These are phyloP conservation scores for Pseudorectes ferrugineus DNA, from an alignment of 2,113 vertebrate genomes.

Conservation along the genomic window DNA sequence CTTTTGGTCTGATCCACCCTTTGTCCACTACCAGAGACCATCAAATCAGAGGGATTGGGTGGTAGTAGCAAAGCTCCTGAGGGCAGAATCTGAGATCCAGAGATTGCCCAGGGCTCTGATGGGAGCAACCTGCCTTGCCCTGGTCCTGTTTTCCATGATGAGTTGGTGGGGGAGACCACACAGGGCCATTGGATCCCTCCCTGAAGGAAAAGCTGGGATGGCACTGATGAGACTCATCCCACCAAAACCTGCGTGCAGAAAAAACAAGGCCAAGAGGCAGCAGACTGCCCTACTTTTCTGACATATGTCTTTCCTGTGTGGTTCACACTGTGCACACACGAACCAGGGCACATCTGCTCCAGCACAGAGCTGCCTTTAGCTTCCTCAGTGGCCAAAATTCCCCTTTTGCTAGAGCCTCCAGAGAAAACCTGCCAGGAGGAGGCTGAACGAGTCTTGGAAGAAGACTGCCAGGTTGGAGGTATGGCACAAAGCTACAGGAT, in stretches of 20 bases:
- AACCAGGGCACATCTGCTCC: background rate
- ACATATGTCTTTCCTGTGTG: background rate
- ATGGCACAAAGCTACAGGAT: fast-evolving
- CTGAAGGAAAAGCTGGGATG: background rate
- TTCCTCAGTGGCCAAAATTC: background rate
- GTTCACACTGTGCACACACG: fast-evolving
- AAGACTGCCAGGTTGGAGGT: background rate
- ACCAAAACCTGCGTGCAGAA: background rate
- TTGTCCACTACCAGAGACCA: background rate
- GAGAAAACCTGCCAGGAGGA: background rate
- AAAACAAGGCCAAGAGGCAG: background rate
- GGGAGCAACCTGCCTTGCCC: background rate
- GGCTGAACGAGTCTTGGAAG: background rate
- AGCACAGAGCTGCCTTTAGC: background rate
- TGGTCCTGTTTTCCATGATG: background rate
- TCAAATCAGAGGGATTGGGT: background rate
- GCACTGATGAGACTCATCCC: background rate
- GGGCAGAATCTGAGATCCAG: background rate
- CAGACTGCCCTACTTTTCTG: background rate
- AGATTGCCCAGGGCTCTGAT: background rate
- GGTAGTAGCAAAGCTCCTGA: background rate
- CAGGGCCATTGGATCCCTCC: background rate
- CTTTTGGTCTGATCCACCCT: background rate
- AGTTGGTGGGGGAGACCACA: background rate
- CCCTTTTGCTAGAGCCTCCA: background rate